Base-by-base conservation (phyloP, 2,888 invertebrate species). In the Papilio elwesi region DNA sequence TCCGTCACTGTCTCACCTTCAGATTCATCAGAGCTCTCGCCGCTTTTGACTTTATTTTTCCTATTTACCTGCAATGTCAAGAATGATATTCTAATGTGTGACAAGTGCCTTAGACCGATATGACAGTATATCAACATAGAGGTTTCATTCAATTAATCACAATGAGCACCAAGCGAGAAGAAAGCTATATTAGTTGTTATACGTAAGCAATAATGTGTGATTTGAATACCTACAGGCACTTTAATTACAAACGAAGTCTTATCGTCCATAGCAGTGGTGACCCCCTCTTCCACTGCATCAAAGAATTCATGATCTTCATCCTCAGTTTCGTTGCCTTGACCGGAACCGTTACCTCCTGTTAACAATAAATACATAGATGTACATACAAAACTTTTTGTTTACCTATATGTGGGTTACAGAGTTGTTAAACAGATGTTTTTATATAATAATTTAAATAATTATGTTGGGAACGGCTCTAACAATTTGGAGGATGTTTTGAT, bases 251-350 rank as follows among this genome's bases (percentile, higher is more conserved):
- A 96, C 75, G 94, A 94, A 79, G 85, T 93, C 80, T 89, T 90
- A 79, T 90, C 93, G 69, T 90, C 92, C 87, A 87, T 91, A 80
- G 82, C 87, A 78, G 89, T 85, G 81, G 90, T 82, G 77, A 87
- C 88, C 51, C 90, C 92, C 81, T 93, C 94, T 86, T 95, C 95
- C 88, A 95, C 91, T 10, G 95, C 95, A 86, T 96, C 96, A 82
- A 96, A 97, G 88, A 96, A 96, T 82, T 96, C 96, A 85, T 96
- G 96, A 80, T 97, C 96, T 81, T 96, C 97, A 87, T 97, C 97
- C 86, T 96, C 95, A 74, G 93, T 92, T 36, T 93, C 93, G 82
- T 92, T 91, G 73, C 90, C 88, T 88, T 94, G 81, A 78, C 94
- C 86, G 74, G 94, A 77, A 70, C 95, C 94, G 82, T 88, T 93